A percentile compares a stretch with the other conserved stretches of the same genome.
These are phyloP conservation scores for Lepus europaeus DNA, from an alignment of 2,113 vertebrate species.

Conservation along the genomic window DNA sequence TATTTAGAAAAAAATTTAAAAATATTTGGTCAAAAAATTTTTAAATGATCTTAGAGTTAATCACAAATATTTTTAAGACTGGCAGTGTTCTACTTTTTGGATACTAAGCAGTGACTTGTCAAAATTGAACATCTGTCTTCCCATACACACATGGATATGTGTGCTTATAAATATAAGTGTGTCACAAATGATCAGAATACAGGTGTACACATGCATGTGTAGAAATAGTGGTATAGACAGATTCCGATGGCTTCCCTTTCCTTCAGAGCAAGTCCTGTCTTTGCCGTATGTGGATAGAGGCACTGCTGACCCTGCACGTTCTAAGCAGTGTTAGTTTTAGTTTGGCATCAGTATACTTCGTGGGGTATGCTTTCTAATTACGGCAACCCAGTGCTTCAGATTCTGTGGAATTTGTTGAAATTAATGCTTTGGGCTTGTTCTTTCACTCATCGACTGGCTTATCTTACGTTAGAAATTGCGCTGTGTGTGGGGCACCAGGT, in stretches of 20 bases:
- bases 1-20: not conserved
- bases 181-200: too few species aligned
- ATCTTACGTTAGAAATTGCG: not conserved
- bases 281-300: not conserved
- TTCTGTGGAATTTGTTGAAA: conserved; percentile 21
- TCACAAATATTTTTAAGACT: not conserved
- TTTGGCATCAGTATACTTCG: not conserved
- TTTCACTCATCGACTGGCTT: not conserved
- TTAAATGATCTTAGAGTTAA: conserved; percentile 13
- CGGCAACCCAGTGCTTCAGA: conserved; percentile 1
- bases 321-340: not conserved
- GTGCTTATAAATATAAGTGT: not conserved
- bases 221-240: not conserved
- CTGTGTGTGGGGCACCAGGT: not conserved
- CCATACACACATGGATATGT: not conserved
- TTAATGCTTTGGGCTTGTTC: conserved; percentile 35
- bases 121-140: not conserved
- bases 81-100: conserved; percentile 1
- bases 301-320: not conserved
- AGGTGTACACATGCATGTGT: rapidly evolving
- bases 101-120: not conserved
- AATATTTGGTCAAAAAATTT: not conserved
- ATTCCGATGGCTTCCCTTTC: not conserved
- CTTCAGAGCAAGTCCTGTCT: not conserved
- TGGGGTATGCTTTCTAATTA: conserved; percentile 23